Base-by-base conservation (phyloP, 1,140 invertebrate genomes). In the Palaemon carinicauda region DNA sequence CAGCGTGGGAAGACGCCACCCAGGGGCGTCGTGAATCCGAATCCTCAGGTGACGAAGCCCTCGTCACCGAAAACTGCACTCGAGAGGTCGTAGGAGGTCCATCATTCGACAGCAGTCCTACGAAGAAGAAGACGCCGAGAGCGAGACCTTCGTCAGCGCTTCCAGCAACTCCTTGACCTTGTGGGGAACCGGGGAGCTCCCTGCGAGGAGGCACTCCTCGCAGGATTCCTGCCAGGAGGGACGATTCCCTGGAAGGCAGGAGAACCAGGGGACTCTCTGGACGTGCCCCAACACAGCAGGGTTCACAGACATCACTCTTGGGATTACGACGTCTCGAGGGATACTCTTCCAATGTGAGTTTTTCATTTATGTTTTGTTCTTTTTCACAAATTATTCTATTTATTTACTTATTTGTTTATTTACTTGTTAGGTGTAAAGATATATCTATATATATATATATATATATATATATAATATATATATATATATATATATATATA, bases 91-190 rank as follows among this genome's bases (percentile, higher is more conserved):
- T n/a, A 50, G 88, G 19, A 69, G 86, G 24, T 89, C 88, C 33
- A 89, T 89, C 50, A 71, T 89, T 82, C 88, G 89, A 78, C 73
- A 90, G 81, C 77, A 90, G 89, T 89, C 89, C 41, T 87, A 89
- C 80, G 84, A 90, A 51, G 78, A 87, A 41, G 73, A 86, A 60
- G 77, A 82, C 60, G 81, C 77, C 29, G 75, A 86, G 33, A 73
- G 78, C 19, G 88, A 89, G 87, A 71, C 80, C 29, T 78, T 82
- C 51, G 29, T 83, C 75, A 71, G 41, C 77, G 27, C 60, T 24
- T 33, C 77, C 9, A 54, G 27, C 65, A 86, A 80, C 77, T 80
- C 77, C 83, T 78, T 88, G n/a, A 65, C 83, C n/a, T 75, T 89
- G 27, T 82, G 87, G 84, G 74, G 79, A 9, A 78, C 56, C 12